phyloP scores from a whole-genome alignment of 2,797 vertebrate genomes.

The Pseudocheirus occidentalis region DNA sequence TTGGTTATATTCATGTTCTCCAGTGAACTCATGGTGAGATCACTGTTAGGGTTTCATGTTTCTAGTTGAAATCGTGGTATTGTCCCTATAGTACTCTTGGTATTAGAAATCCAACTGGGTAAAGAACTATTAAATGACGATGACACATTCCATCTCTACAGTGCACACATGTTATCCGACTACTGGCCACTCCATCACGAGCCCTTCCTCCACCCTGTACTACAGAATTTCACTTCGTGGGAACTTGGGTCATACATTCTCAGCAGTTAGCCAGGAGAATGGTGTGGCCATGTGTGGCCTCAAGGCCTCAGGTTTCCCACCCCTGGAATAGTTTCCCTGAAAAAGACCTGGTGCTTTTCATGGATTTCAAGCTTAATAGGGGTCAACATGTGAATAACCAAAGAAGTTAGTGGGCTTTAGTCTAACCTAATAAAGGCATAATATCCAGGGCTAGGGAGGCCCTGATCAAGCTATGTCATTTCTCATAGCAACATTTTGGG shows the following conservation, averaged over 20 bases:
- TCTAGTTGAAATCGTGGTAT: conserved; percentile 76
- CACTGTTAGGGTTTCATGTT: conserved; percentile 79
- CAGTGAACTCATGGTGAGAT: conserved; percentile 74
- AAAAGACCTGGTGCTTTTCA: neutral
- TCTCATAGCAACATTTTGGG: neutral
- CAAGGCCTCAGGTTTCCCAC: no score
- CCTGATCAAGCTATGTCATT: neutral
- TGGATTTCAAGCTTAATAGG: neutral
- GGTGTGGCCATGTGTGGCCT: no score
- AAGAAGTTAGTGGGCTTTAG: neutral
- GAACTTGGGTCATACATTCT: conserved; percentile 48
- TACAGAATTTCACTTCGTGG: neutral
- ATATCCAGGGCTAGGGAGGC: neutral
- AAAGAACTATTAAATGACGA: conserved; percentile 74
- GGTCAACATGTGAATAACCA: neutral
- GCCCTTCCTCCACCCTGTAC: conserved; percentile 33
- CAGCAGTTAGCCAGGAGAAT: neutral
- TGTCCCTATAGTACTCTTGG: conserved; percentile 73
- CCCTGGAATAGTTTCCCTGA: conserved; percentile 16
- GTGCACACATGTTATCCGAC: conserved; percentile 14
- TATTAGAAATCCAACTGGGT: conserved; percentile 69
- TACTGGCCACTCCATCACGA: neutral
- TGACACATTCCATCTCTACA: conserved; percentile 58
- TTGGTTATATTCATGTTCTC: conserved; percentile 72
- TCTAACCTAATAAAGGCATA: neutral